Conservation (phyloP, 2,113 vertebrate species). For the Isichthys henryi region DNA sequence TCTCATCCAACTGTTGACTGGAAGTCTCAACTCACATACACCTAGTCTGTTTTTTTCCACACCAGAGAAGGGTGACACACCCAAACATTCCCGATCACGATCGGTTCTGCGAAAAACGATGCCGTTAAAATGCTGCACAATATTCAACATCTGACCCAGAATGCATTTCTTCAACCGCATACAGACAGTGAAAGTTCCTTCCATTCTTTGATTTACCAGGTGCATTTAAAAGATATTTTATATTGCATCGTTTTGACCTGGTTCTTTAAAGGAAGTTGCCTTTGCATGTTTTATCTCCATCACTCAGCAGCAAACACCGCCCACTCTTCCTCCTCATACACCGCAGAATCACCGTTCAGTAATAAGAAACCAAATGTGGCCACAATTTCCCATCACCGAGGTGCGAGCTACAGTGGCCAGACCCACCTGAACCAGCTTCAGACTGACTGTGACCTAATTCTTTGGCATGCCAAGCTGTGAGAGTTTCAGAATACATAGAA, state of each 20-base stretch:
- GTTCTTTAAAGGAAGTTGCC: neutral
- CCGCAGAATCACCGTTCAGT: neutral
- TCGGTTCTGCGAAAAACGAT: neutral
- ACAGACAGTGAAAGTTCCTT: neutral
- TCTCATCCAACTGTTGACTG: neutral
- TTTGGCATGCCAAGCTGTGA: neutral
- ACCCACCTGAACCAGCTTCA: neutral
- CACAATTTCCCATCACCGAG: neutral
- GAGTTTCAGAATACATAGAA: neutral
- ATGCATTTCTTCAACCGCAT: neutral
- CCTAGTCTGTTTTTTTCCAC: neutral
- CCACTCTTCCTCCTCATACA: neutral
- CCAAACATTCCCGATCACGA: neutral
- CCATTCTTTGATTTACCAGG: neutral
- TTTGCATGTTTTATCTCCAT: neutral
- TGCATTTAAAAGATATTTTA: neutral
- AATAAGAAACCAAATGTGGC: neutral
- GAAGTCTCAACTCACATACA: neutral
- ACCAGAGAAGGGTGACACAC: neutral
- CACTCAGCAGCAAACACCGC: neutral
- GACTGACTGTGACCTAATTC: neutral
- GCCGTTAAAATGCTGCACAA: neutral
- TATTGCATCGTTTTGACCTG: neutral
- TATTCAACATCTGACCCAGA: neutral
- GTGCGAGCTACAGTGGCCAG: neutral